Percentiles rank a stretch among this genome's conserved stretches.
Conservation (phyloP, 2,888 invertebrate genomes). For the Neria commutata region DNA sequence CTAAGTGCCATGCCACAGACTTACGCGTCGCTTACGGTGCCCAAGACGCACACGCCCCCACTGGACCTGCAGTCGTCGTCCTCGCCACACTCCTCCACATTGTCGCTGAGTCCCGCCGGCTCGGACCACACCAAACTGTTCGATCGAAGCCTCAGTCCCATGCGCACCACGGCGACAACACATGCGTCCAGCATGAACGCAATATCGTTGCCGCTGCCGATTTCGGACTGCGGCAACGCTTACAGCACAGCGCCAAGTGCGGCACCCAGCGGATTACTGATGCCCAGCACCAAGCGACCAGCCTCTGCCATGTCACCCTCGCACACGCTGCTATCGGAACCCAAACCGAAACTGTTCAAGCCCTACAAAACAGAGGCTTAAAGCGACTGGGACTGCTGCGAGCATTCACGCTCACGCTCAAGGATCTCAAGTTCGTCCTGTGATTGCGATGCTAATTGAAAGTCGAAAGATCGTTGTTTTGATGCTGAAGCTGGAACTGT, state of each 20-base stretch:
- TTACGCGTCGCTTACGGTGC: slow-evolving; percentile 43
- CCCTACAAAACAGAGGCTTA: slow-evolving; percentile 70
- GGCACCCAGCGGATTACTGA: slow-evolving; percentile 43
- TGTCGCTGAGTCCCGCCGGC: slow-evolving; percentile 61
- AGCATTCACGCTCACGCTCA: no score
- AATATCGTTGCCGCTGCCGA: slow-evolving; percentile 22
- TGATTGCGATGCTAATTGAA: slow-evolving; percentile 33
- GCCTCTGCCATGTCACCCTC: slow-evolving; percentile 48
- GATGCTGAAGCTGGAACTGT: slow-evolving; percentile 41
- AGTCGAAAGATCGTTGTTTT: slow-evolving; percentile 5
- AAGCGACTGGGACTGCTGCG: background rate
- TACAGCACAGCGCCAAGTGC: slow-evolving; percentile 23
- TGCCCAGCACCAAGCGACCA: slow-evolving; percentile 46
- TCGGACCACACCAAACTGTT: slow-evolving; percentile 61
- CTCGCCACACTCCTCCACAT: slow-evolving; percentile 59
- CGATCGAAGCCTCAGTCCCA: slow-evolving; percentile 54
- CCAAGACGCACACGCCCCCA: slow-evolving; percentile 60
- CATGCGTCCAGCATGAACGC: slow-evolving; percentile 6
- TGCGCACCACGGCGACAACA: slow-evolving; percentile 30
- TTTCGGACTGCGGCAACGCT: slow-evolving; percentile 9
- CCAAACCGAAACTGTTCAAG: slow-evolving; percentile 74
- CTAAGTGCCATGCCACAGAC: slow-evolving; percentile 48
- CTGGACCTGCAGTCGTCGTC: slow-evolving; percentile 61
- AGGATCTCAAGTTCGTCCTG: slow-evolving; percentile 17
- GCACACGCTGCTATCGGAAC: slow-evolving; percentile 43